Evolutionary conservation across 2,888 invertebrate genomes (phyloP).

Genomic region (Tenthredo mesomela): DNA sequence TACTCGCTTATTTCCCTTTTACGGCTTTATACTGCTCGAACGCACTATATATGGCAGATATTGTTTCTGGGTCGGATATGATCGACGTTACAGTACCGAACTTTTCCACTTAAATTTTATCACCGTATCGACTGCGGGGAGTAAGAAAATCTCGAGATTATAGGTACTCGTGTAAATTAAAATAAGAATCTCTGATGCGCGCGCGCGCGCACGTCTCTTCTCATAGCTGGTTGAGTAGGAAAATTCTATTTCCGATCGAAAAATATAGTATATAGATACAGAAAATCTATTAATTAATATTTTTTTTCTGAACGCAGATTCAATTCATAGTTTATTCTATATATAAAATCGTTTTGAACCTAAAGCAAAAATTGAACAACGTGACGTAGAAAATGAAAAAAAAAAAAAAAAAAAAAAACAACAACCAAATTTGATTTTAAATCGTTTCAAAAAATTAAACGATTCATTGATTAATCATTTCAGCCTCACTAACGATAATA

Average conservation of each 20-base stretch:
- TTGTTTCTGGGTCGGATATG: neutral
- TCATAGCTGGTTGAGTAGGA: neutral
- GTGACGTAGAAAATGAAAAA: no score
- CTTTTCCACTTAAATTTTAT: constrained; percentile 22
- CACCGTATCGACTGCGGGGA: neutral
- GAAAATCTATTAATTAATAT: neutral
- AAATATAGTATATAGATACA: neutral
- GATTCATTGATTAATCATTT: neutral
- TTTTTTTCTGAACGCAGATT: no score
- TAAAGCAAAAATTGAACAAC: no score
- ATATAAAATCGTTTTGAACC: no score
- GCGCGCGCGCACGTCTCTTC: neutral
- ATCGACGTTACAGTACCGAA: neutral
- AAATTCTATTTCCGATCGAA: constrained; percentile 1
- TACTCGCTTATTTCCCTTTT: neutral
- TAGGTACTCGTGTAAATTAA: constrained; percentile 8
- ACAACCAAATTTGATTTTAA: neutral
- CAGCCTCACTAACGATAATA: neutral
- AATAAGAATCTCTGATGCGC: neutral
- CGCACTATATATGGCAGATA: neutral
- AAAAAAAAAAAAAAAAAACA: neutral
- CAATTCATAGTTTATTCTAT: neutral
- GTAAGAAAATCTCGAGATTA: neutral
- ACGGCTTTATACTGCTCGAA: neutral
- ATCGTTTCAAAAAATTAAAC: neutral